Evolutionary conservation across 2,797 vertebrate species (phyloP).

Genomic region (Fratercula arctica): DNA sequence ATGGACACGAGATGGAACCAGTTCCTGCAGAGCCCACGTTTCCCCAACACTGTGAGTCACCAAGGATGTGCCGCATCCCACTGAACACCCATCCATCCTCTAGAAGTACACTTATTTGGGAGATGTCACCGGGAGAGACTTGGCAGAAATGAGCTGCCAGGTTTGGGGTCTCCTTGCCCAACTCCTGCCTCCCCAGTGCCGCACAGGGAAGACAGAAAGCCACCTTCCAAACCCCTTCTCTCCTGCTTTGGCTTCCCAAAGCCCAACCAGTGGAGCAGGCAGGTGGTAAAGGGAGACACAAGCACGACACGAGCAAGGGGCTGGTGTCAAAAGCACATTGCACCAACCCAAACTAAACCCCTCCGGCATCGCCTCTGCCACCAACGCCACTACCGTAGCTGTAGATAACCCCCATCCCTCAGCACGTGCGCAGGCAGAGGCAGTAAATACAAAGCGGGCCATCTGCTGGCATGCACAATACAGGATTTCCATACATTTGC

Average conservation of each 20-base stretch:
- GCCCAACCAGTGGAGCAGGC: neutral
- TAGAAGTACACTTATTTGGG: neutral
- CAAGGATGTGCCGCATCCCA: neutral
- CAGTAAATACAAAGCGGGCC: neutral
- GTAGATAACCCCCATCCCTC: neutral
- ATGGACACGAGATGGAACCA: rapidly evolving
- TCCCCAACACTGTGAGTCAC: neutral
- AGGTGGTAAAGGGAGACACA: neutral
- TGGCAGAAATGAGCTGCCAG: neutral
- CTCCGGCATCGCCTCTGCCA: neutral
- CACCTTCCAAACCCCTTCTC: neutral
- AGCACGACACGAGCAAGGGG: neutral
- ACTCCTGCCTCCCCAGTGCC: rapidly evolving
- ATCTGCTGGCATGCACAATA: neutral
- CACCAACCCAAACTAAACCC: neutral
- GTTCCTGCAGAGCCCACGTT: neutral
- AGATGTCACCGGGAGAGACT: neutral
- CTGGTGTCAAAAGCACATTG: neutral
- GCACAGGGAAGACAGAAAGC: neutral
- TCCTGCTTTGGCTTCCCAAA: neutral
- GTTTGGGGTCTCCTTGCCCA: neutral
- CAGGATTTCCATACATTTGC: neutral
- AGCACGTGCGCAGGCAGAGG: neutral
- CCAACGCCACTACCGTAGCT: rapidly evolving
- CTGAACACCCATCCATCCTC: neutral